phyloP scores from a whole-genome alignment of 37 sponge, comb jelly and placozoan genomes.

The Haliclona indistincta region DNA sequence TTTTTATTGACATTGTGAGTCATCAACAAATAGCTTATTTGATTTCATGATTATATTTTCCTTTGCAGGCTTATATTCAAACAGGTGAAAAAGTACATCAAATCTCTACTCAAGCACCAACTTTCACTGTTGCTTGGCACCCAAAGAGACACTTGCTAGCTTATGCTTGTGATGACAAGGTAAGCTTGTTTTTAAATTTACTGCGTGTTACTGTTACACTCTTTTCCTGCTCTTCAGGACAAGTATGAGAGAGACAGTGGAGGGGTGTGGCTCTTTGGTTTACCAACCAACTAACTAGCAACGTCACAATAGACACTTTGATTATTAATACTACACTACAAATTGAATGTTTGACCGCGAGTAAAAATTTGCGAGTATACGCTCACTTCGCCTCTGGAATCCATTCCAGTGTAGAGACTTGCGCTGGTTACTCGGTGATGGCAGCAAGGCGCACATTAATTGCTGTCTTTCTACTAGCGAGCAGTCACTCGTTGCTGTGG shows the following conservation, averaged over 20 bases:
- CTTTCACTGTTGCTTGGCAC: slow-evolving; percentile 97
- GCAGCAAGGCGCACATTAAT: too few relatives aligned
- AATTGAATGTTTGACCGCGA: background rate
- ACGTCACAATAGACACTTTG: background rate
- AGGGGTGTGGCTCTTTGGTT: slow-evolving; percentile 81
- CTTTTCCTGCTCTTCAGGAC: slow-evolving; percentile 38
- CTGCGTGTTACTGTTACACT: background rate
- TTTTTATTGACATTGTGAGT: slow-evolving; percentile 93
- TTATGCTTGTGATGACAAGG: slow-evolving; percentile 97
- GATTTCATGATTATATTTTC: background rate
- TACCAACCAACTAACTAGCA: slow-evolving; percentile 39
- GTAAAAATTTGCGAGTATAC: too few relatives aligned
- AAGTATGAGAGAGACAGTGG: slow-evolving; percentile 88
- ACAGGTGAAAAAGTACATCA: slow-evolving; percentile 88
- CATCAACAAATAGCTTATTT: background rate
- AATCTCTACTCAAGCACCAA: slow-evolving; percentile 85
- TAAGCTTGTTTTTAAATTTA: background rate
- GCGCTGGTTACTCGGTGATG: too few relatives aligned
- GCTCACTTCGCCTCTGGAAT: too few relatives aligned
- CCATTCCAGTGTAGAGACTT: too few relatives aligned
- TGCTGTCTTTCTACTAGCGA: too few relatives aligned
- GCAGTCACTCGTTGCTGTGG: too few relatives aligned
- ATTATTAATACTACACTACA: background rate
- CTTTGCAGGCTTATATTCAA: slow-evolving; percentile 69
- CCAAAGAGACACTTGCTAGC: slow-evolving; percentile 92